These are phyloP conservation scores for Babyrousa celebensis DNA, from an alignment of 2,797 vertebrate genomes.

Conservation along the genomic window DNA sequence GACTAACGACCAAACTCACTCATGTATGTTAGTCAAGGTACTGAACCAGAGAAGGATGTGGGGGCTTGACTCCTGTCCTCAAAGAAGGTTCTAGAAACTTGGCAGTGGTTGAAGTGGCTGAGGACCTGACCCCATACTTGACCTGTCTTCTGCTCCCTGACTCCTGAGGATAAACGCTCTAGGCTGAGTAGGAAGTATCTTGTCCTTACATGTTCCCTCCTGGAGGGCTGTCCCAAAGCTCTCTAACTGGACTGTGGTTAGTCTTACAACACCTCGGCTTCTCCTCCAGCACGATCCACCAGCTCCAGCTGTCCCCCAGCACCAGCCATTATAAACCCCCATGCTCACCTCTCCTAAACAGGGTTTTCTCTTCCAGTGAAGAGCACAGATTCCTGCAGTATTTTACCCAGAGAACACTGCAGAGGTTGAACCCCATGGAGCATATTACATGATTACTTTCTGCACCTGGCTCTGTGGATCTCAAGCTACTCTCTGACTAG, in stretches of 20 bases:
- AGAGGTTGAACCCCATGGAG: background rate
- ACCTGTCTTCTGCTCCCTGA: no score
- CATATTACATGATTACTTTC: background rate
- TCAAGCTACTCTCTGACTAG: background rate
- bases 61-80: background rate
- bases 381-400: background rate
- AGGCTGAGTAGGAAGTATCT: background rate
- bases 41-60: no score
- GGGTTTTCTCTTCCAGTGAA: background rate
- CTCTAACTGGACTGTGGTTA: background rate
- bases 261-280: background rate
- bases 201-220: background rate
- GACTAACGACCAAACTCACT: background rate
- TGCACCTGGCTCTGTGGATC: background rate
- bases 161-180: background rate
- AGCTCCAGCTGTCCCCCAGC: background rate
- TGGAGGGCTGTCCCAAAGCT: background rate
- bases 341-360: background rate
- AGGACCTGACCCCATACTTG: background rate
- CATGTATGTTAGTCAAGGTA: accelerated
- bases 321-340: background rate
- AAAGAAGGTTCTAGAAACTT: background rate
- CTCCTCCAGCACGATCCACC: no score
- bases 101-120: background rate
- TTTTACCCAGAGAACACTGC: background rate